phyloP scores from a whole-genome alignment of 2,888 invertebrate species.

The Cetonia aurata region DNA sequence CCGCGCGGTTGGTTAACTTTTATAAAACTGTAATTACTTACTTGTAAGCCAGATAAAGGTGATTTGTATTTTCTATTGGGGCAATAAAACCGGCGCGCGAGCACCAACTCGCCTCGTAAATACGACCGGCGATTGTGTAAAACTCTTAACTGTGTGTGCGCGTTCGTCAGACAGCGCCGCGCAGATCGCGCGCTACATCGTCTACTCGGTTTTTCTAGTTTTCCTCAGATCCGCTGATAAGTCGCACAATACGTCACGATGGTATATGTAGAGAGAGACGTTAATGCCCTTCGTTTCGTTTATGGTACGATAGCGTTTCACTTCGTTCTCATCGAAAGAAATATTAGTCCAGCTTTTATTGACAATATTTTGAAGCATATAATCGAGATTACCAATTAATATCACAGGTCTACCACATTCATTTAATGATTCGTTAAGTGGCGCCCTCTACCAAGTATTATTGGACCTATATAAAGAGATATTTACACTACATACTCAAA shows the following conservation, averaged over 20 bases:
- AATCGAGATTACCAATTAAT: no score
- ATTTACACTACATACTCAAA: no score
- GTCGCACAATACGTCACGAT: constrained; percentile 9
- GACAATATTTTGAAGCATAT: no score
- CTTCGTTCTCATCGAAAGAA: no score
- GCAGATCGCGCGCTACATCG: constrained; percentile 12
- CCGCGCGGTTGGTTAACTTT: constrained; percentile 41
- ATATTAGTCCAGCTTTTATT: no score
- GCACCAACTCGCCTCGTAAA: constrained; percentile 31
- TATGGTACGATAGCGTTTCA: no score
- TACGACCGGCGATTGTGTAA: constrained; percentile 29
- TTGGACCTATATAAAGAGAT: no score
- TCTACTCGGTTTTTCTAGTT: constrained; percentile 3
- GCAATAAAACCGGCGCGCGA: constrained; percentile 36
- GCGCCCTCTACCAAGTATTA: no score
- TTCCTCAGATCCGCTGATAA: constrained; percentile 12
- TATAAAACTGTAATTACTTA: constrained; percentile 45
- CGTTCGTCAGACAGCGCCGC: not conserved
- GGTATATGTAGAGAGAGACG: constrained; percentile 1
- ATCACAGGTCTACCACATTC: no score
- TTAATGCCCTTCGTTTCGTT: constrained; percentile 3
- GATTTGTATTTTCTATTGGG: constrained; percentile 44
- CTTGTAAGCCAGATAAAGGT: constrained; percentile 40
- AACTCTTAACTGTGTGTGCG: constrained; percentile 8
- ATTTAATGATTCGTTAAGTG: no score